Base-by-base conservation (phyloP, 1,140 invertebrate genomes). In the Drosophila pseudoobscura region DNA sequence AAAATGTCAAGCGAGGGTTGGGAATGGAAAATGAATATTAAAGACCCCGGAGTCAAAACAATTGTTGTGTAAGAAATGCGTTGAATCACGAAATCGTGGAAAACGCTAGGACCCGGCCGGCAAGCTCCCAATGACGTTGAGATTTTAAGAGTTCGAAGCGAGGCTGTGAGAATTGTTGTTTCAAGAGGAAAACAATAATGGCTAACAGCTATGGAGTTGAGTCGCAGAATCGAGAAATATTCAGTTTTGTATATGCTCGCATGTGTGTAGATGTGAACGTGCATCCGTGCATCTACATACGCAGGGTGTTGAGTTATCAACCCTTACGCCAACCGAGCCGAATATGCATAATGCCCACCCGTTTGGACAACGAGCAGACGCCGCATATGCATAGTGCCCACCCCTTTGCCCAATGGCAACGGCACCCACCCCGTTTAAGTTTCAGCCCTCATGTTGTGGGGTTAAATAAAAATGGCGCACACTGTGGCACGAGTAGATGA, bases 401-500 rank as follows among this genome's bases (percentile, higher is more conserved):
- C 85, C 84, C 84, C 84, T 89, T 87, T 60, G 49, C 47, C 26
- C 57, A 61, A 49, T n/a, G 17, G 20, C 20, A 20, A 20, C 2
- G 35, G 55, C 68, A 87, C 58, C 72, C 83, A 88, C 83, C 83
- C 84, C 66, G 59, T 74, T 74, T 54, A 61, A 54, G 51, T 57
- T 43, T 43, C 65, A 80, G 52, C 80, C 80, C 71, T 75, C 56
- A 44, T 26, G 46, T 22, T 29, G 39, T 80, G 77, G 82, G 74
- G 80, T 85, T 77, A 87, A 87, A 66, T 11, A 52, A 89, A 89
- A 89, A 89, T 89, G 84, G 84, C 85, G 84, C 63, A 68, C 71
- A 60, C 73, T 82, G 49, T 54, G 35, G 11, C 4, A 13, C 11
- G 35, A 39, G 35, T 65, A 24, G 26, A 46, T 75, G 46, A 49